phyloP scores from a whole-genome alignment of 2,113 vertebrate genomes.

The Poeciliopsis occidentalis region DNA sequence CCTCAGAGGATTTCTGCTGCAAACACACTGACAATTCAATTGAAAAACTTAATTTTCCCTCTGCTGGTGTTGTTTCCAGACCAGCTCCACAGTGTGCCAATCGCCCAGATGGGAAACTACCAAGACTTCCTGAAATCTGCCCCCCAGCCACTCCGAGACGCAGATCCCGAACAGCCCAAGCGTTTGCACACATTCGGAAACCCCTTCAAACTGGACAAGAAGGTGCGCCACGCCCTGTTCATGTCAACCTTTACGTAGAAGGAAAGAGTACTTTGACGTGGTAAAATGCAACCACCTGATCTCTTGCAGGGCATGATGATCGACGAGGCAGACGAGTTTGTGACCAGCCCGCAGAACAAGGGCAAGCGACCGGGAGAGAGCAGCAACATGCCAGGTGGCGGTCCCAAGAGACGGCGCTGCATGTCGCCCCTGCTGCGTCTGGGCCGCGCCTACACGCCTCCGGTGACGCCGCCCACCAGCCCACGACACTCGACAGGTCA shows the following conservation, averaged over 20 bases:
- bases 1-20: neutral
- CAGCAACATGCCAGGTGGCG: conserved; percentile 78
- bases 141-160: conserved; percentile 91
- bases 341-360: conserved; percentile 93
- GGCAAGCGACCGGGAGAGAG: conserved; percentile 85
- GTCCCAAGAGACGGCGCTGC: conserved; percentile 90
- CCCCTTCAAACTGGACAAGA: conserved; percentile 98
- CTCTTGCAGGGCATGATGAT: conserved; percentile 93
- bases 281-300: neutral
- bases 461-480: conserved; percentile 72
- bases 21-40: too few species aligned
- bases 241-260: too few species aligned
- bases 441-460: conserved; percentile 84
- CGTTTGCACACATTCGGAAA: conserved; percentile 97
- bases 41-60: neutral
- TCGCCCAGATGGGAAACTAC: conserved; percentile 98
- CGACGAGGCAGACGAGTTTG: conserved; percentile 97
- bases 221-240: conserved; percentile 75
- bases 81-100: conserved; percentile 94
- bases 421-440: conserved; percentile 87
- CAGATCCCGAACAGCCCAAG: conserved; percentile 95
- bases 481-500: conserved; percentile 59
- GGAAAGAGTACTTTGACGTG: neutral
- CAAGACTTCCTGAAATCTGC: conserved; percentile 95
- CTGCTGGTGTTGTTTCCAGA: conserved; percentile 72